Percentiles rank a stretch among this genome's conserved stretches.
These are phyloP conservation scores for Steromphala cineraria DNA, from an alignment of 2,888 invertebrate species.

Conservation along the genomic window DNA sequence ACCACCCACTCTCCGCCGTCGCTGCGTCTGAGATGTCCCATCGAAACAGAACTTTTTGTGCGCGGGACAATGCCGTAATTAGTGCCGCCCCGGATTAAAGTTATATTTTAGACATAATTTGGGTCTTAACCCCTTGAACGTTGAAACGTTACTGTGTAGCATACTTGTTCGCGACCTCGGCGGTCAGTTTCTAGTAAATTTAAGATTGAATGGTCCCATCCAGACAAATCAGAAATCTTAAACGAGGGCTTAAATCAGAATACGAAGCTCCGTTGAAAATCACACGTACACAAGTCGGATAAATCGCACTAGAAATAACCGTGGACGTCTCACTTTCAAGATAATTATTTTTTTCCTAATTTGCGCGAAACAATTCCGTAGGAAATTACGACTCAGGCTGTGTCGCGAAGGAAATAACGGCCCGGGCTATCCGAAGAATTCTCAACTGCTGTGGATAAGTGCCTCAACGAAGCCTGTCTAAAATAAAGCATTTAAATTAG, in stretches of 20 bases:
- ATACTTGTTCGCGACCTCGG: too few species aligned
- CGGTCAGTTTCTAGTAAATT: too few species aligned
- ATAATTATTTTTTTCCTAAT: neutral
- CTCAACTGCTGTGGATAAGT: neutral
- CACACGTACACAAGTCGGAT: neutral
- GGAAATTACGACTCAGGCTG: neutral
- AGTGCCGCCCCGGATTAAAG: constrained; percentile 1
- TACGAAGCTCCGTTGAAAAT: neutral
- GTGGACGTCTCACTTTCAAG: neutral
- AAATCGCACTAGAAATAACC: neutral
- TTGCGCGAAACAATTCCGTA: neutral
- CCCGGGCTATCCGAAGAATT: neutral
- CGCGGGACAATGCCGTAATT: neutral
- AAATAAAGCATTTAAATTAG: constrained; percentile 14
- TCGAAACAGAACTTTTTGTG: neutral
- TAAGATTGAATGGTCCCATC: too few species aligned
- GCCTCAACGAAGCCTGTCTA: neutral
- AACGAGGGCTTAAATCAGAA: too few species aligned
- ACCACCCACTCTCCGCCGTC: constrained; percentile 5
- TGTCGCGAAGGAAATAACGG: neutral
- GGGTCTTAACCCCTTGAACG: too few species aligned
- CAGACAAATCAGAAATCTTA: too few species aligned
- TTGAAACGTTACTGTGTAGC: too few species aligned
- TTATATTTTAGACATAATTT: neutral
- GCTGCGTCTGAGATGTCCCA: neutral